These are phyloP conservation scores for Physocephala rufipes DNA, from an alignment of 2,888 invertebrate species.

Conservation along the genomic window DNA sequence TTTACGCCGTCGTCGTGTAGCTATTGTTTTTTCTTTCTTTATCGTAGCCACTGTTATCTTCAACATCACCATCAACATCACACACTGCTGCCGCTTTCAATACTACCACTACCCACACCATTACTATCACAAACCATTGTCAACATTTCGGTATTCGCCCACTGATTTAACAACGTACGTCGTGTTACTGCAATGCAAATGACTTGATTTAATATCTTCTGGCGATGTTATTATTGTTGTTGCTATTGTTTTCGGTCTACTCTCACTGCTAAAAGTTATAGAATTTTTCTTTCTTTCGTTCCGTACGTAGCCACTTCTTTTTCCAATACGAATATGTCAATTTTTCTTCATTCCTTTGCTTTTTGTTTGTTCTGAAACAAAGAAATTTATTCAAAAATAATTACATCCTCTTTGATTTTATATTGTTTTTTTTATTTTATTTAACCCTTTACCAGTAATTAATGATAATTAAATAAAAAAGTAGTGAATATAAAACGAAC, in stretches of 20 bases:
- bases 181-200: constrained; percentile 32
- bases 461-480: too few relatives aligned
- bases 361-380: not conserved
- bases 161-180: not conserved
- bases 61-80: not conserved
- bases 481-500: too few relatives aligned
- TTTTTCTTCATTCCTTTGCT: not conserved
- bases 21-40: constrained; percentile 1
- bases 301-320: not conserved
- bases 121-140: constrained; percentile 6
- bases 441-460: too few relatives aligned
- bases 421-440: not conserved
- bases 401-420: constrained; percentile 20
- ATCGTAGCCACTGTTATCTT: not conserved
- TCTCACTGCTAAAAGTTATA: not conserved
- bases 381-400: constrained; percentile 26
- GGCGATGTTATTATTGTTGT: not conserved
- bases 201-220: constrained; percentile 29
- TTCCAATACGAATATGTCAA: too few relatives aligned
- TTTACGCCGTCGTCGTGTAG: constrained; percentile 7
- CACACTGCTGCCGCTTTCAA: constrained; percentile 18
- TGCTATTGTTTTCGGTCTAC: constrained; percentile 1
- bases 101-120: constrained; percentile 4
- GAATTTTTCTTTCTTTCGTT: not conserved
- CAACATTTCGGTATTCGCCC: not conserved